Evolutionary conservation across 2,113 vertebrate species (phyloP), one percentile per base, ranked within the genome.

Genomic region (Mobula birostris): DNA sequence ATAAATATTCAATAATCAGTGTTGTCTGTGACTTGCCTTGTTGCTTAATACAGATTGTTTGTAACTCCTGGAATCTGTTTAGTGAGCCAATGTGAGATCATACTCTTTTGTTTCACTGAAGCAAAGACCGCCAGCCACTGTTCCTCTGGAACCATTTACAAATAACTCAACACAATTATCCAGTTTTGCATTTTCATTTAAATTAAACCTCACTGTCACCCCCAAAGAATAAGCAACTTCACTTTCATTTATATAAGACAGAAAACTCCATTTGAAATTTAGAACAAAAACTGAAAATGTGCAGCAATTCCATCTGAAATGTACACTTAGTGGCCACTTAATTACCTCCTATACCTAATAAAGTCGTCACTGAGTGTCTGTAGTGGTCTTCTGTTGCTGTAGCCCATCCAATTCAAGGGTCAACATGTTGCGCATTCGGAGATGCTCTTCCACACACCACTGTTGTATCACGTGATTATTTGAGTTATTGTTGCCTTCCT

Each of bases 1-100:
- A 74, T 93, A 93, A 93, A 93, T 27, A 74, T 56, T 19, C 36
- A 85, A 74, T 93, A 74, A 72, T 48, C 70, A 93, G 36, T 70
- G 61, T 48, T 90, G 12, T n/a, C 29, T 66, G 29, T 29, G 14
- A n/a, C 15, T 63, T 90, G 29, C 7, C 1, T 66, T 32, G 14
- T 88, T n/a, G 3, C 14, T 58, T 83, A 8, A 14, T 68, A 32
- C 14, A 17, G 6, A 8, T 3, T 66, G 14, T 66, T 87, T 12
- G 4, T 63, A 29, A 24, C 83, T 61, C 58, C 48, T 5, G 8
- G 24, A 61, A 63, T 29, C 58, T 61, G 27, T 87, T 87, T n/a
- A 87, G 27, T 27, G 9, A 40, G 19, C 21, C 82, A 58, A 2
- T 87, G 56, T 87, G 56, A 61, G 21, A 61, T 9, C 27, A 48